Percentiles rank a stretch among this genome's conserved stretches.
Conservation (phyloP, 1,140 invertebrate genomes). For the Drosophila pallidifrons region DNA sequence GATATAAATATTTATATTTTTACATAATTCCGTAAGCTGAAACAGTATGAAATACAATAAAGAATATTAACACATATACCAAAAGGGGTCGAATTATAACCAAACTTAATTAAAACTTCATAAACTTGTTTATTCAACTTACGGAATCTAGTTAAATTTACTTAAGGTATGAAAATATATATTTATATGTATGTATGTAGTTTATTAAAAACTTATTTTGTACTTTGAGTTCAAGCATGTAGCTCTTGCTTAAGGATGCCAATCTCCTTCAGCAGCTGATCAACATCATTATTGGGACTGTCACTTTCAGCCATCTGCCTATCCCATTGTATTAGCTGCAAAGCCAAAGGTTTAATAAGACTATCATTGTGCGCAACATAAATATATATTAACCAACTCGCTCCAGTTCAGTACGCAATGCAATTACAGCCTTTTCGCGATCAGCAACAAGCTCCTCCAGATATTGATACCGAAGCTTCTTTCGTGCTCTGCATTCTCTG, state of each 20-base stretch:
- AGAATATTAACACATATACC: too few relatives aligned
- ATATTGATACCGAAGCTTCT: conserved; percentile 98
- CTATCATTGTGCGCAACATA: conserved; percentile 13
- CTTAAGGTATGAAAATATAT: conserved; percentile 3
- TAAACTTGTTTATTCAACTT: not conserved
- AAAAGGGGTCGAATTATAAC: too few relatives aligned
- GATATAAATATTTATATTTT: too few relatives aligned
- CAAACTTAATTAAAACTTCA: too few relatives aligned
- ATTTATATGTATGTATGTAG: not conserved
- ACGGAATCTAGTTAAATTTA: not conserved
- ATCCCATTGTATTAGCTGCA: conserved; percentile 92
- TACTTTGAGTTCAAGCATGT: conserved; percentile 17
- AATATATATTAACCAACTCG: conserved; percentile 88
- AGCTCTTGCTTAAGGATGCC: conserved; percentile 88
- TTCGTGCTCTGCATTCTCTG: conserved; percentile 97
- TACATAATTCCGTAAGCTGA: too few relatives aligned
- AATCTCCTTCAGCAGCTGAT: conserved; percentile 90
- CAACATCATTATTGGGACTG: conserved; percentile 91
- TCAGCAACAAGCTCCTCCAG: conserved; percentile 97
- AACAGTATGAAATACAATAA: too few relatives aligned
- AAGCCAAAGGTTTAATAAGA: conserved; percentile 35
- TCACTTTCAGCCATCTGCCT: conserved; percentile 91
- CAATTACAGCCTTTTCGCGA: conserved; percentile 96
- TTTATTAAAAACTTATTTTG: conserved; percentile 14
- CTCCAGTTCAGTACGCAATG: conserved; percentile 95